phyloP scores from a whole-genome alignment of 2,797 vertebrate genomes.

The Dryobates pubescens region DNA sequence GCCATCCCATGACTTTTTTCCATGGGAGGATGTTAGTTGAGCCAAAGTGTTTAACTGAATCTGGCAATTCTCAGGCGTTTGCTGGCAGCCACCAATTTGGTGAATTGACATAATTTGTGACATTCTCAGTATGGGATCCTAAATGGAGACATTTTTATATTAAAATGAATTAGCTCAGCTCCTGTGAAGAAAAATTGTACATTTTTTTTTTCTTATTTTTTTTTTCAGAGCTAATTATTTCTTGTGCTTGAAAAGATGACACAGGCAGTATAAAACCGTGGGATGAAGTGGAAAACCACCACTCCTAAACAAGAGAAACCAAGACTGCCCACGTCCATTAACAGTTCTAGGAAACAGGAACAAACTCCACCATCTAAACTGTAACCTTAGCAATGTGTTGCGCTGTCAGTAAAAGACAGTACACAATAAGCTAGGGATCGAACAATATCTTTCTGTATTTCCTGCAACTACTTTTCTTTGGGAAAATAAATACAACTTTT shows the following conservation, averaged over 20 bases:
- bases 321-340: neutral
- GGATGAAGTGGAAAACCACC: conserved; percentile 51
- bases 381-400: conserved; percentile 5
- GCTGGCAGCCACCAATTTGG: conserved; percentile 47
- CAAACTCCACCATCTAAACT: neutral
- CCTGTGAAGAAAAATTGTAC: neutral
- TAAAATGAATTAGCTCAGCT: neutral
- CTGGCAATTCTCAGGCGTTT: conserved; percentile 53
- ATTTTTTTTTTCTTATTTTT: no score
- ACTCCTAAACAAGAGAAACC: conserved; percentile 14
- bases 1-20: conserved; percentile 61
- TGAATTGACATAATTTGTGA: conserved; percentile 59
- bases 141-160: conserved; percentile 44
- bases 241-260: conserved; percentile 20
- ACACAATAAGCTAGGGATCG: neutral
- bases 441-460: neutral
- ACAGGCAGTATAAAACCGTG: neutral
- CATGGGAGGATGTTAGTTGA: conserved; percentile 59
- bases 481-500: neutral
- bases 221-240: neutral
- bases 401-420: conserved; percentile 4
- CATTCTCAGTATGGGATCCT: conserved; percentile 36
- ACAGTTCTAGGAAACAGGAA: conserved; percentile 39
- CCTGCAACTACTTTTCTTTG: neutral
- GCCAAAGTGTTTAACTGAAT: conserved; percentile 60